Evolutionary conservation across 2,888 invertebrate species (phyloP).

Genomic region (Meteorus cinctellus): DNA sequence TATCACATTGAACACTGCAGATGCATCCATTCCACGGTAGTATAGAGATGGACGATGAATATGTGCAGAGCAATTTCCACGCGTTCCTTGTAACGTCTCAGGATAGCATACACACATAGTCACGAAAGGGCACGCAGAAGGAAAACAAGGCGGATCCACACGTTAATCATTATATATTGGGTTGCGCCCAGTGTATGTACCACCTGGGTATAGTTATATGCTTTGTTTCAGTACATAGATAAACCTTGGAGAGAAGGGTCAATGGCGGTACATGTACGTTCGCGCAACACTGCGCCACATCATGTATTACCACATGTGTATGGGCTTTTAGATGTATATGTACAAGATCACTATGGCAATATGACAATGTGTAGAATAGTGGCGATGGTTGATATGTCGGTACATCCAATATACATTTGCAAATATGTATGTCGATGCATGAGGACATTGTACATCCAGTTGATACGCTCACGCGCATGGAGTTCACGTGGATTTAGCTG

Average conservation of each 20-base stretch:
- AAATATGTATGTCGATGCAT: neutral
- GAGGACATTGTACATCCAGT: neutral
- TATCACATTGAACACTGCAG: neutral
- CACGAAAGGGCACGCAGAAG: constrained; percentile 26
- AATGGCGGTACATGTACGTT: constrained; percentile 21
- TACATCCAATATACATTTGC: neutral
- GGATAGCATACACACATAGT: neutral
- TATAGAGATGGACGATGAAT: neutral
- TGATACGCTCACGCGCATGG: neutral
- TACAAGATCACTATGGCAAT: constrained; percentile 15
- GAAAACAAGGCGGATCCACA: constrained; percentile 29
- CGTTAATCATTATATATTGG: constrained; percentile 37
- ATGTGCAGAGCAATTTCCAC: constrained; percentile 21
- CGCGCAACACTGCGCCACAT: constrained; percentile 22
- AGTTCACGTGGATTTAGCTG: constrained; percentile 55
- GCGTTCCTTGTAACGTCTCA: constrained; percentile 21
- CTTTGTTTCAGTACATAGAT: constrained; percentile 20
- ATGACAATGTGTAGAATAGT: neutral
- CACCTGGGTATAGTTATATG: neutral
- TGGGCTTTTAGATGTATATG: constrained; percentile 3
- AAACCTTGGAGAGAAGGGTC: constrained; percentile 23
- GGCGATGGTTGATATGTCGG: neutral
- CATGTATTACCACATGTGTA: constrained; percentile 14
- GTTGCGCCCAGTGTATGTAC: constrained; percentile 26
- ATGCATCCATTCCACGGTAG: neutral